These are phyloP conservation scores for Pomacea canaliculata DNA, from an alignment of 2,888 invertebrate species.

Conservation along the genomic window DNA sequence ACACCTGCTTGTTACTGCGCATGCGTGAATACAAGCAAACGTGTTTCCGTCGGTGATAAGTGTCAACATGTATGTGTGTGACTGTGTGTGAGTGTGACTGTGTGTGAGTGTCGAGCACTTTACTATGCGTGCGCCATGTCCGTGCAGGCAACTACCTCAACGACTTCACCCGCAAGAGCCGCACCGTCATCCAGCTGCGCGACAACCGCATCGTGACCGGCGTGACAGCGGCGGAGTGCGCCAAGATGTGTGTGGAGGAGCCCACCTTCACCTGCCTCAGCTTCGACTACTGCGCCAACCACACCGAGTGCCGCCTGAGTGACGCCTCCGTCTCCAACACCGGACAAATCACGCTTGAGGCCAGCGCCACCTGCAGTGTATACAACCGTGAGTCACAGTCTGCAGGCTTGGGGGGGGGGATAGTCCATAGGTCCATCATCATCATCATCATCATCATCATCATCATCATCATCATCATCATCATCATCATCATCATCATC, in stretches of 20 bases:
- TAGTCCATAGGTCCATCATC: too few species aligned
- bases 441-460: too few species aligned
- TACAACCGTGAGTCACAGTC: conserved; percentile 45
- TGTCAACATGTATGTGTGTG: too few species aligned
- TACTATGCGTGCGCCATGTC: too few species aligned
- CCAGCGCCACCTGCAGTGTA: conserved; percentile 40
- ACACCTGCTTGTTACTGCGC: too few species aligned
- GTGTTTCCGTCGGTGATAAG: too few species aligned
- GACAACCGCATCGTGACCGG: conserved; percentile 42
- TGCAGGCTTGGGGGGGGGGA: too few species aligned
- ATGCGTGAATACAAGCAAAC: too few species aligned
- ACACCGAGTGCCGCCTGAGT: conserved; percentile 40
- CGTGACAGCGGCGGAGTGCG: conserved; percentile 55
- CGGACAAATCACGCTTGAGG: conserved; percentile 38
- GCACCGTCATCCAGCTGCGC: conserved; percentile 17
- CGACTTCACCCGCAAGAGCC: background rate
- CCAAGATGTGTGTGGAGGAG: conserved; percentile 42
- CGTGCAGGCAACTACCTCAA: background rate
- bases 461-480: too few species aligned
- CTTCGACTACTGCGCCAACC: conserved; percentile 51
- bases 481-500: too few species aligned
- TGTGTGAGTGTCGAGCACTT: too few species aligned
- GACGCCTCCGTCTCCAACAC: conserved; percentile 38
- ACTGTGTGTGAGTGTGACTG: too few species aligned
- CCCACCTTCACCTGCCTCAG: conserved; percentile 50